Conservation (phyloP, 2,797 vertebrate genomes). For the Otolemur crassicaudatus region DNA sequence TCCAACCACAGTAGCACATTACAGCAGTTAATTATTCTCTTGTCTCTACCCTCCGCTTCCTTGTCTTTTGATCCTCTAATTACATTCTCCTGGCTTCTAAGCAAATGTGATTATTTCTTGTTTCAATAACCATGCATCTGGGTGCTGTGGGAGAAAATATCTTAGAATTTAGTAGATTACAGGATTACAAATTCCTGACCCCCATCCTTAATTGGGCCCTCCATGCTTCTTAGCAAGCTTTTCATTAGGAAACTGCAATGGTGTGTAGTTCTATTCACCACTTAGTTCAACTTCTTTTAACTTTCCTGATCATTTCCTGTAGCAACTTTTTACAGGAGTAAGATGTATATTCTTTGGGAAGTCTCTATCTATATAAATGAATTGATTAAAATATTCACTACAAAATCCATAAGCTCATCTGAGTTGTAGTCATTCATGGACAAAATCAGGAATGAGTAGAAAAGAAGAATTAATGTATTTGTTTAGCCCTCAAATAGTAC, state of each 20-base stretch:
- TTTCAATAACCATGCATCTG: not conserved
- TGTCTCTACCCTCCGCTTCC: not conserved
- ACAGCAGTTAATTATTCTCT: not conserved
- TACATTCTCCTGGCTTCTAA: not conserved
- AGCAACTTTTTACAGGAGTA: not conserved
- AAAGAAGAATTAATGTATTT: not conserved
- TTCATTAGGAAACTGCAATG: not conserved
- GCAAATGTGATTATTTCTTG: not conserved
- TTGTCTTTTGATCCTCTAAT: not conserved
- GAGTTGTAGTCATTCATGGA: not conserved
- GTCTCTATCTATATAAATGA: not conserved
- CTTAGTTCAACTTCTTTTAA: not conserved
- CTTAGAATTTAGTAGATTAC: not conserved
- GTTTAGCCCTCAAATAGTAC: not conserved
- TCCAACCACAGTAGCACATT: not conserved
- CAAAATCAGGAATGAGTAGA: not conserved
- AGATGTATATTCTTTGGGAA: not conserved
- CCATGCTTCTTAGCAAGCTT: not conserved
- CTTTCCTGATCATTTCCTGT: not conserved
- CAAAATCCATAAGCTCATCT: not conserved
- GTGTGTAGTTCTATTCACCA: no score
- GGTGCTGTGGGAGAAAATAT: not conserved
- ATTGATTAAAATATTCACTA: not conserved
- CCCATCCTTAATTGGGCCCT: not conserved
- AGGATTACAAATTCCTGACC: not conserved